phyloP scores from a whole-genome alignment of 2,888 invertebrate species.

The Eretmocerus hayati region DNA sequence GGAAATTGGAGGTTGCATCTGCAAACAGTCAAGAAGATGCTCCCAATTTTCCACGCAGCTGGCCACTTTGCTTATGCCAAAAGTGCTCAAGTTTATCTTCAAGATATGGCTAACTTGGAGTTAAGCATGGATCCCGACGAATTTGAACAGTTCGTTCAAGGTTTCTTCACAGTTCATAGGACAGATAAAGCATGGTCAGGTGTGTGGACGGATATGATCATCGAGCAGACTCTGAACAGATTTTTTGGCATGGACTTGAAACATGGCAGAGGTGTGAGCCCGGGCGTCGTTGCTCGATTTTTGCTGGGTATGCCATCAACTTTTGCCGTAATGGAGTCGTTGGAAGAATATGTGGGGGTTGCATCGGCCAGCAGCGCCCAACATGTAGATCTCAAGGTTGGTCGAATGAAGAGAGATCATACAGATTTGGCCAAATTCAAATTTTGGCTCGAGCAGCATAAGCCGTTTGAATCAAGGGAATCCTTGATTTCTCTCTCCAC shows the following conservation, averaged over 20 bases:
- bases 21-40: slow-evolving; percentile 23
- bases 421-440: background rate
- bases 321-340: slow-evolving; percentile 16
- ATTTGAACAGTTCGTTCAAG: background rate
- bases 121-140: slow-evolving; percentile 4
- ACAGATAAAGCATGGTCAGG: background rate
- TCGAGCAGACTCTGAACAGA: slow-evolving; percentile 1
- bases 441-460: background rate
- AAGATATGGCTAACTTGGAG: slow-evolving; percentile 27
- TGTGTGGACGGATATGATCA: background rate
- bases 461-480: background rate
- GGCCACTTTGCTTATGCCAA: slow-evolving; percentile 34
- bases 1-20: slow-evolving; percentile 28
- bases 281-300: slow-evolving; percentile 7
- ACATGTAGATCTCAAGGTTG: background rate
- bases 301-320: slow-evolving; percentile 19
- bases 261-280: slow-evolving; percentile 1
- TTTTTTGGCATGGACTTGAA: background rate
- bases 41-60: slow-evolving; percentile 29
- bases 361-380: background rate
- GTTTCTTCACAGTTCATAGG: background rate
- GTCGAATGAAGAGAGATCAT: background rate
- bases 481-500: background rate
- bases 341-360: slow-evolving; percentile 19
- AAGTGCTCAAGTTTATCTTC: slow-evolving; percentile 30